These are phyloP conservation scores for Lepisosteus osseus DNA, from an alignment of 2,113 vertebrate species.

Conservation along the genomic window DNA sequence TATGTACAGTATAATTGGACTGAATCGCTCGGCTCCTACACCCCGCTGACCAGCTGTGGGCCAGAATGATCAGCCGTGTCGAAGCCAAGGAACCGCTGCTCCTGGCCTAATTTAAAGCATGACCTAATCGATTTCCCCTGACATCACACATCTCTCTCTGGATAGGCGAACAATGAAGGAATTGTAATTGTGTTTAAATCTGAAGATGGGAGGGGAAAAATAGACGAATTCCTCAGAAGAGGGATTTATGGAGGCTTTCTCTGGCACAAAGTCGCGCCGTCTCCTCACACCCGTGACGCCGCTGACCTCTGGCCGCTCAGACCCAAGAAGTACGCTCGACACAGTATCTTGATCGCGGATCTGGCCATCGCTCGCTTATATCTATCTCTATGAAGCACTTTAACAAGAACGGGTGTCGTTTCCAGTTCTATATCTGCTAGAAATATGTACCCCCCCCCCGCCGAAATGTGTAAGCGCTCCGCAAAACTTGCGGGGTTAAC, in stretches of 20 bases:
- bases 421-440: too few species aligned
- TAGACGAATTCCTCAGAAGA: constrained; percentile 60
- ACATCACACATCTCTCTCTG: constrained; percentile 31
- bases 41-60: too few species aligned
- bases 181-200: constrained; percentile 66
- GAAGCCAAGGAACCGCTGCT: too few species aligned
- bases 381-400: constrained; percentile 30
- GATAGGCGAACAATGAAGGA: constrained; percentile 49
- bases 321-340: constrained; percentile 58
- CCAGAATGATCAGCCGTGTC: too few species aligned
- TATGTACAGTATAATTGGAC: too few species aligned
- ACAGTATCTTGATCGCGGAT: constrained; percentile 37
- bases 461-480: too few species aligned
- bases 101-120: constrained; percentile 24
- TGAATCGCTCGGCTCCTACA: too few species aligned
- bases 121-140: constrained; percentile 36
- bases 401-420: too few species aligned
- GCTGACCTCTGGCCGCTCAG: constrained; percentile 59
- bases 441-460: too few species aligned
- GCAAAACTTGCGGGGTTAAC: too few species aligned
- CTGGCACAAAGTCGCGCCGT: constrained; percentile 53
- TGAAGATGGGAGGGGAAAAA: constrained; percentile 46
- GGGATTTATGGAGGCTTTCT: constrained; percentile 62
- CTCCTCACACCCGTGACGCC: constrained; percentile 61
- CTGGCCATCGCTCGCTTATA: constrained; percentile 56